Evolutionary conservation across 2,113 vertebrate genomes (phyloP).

Genomic region (Himantopus leucocephalus): DNA sequence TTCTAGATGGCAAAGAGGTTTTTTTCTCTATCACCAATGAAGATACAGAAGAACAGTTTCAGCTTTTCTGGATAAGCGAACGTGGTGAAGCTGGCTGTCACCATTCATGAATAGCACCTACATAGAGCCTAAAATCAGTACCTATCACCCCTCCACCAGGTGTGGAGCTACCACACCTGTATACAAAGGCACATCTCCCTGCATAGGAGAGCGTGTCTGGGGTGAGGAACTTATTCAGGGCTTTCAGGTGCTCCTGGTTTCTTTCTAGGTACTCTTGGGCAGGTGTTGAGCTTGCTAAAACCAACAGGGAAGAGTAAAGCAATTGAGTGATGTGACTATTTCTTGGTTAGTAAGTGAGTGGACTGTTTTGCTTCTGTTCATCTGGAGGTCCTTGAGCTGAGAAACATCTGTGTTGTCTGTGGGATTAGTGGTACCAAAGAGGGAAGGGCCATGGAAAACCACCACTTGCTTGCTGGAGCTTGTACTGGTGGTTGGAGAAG

Average conservation of each 20-base stretch:
- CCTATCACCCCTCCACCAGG: not conserved
- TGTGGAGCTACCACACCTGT: not conserved
- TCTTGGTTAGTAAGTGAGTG: not conserved
- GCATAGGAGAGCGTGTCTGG: fast-evolving
- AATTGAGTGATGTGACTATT: not conserved
- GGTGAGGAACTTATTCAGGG: not conserved
- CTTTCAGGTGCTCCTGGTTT: not conserved
- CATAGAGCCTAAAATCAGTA: not conserved
- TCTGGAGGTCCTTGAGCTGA: not conserved
- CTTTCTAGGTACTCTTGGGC: not conserved
- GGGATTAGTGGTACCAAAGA: not conserved
- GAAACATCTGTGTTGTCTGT: not conserved
- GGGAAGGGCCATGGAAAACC: not conserved
- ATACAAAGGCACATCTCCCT: not conserved
- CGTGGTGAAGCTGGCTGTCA: not conserved
- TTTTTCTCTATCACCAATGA: not conserved
- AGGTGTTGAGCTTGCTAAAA: not conserved
- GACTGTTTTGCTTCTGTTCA: not conserved
- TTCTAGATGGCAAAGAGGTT: not conserved
- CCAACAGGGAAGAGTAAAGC: not conserved
- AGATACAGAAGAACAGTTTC: not conserved
- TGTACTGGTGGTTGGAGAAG: not conserved
- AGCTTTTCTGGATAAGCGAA: not conserved
- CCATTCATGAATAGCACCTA: not conserved
- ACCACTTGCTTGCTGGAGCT: not conserved